A percentile compares a stretch with the other conserved stretches of the same genome.
phyloP scores from a whole-genome alignment of 2,797 vertebrate genomes.

The Amblyopsis hoosieri region DNA sequence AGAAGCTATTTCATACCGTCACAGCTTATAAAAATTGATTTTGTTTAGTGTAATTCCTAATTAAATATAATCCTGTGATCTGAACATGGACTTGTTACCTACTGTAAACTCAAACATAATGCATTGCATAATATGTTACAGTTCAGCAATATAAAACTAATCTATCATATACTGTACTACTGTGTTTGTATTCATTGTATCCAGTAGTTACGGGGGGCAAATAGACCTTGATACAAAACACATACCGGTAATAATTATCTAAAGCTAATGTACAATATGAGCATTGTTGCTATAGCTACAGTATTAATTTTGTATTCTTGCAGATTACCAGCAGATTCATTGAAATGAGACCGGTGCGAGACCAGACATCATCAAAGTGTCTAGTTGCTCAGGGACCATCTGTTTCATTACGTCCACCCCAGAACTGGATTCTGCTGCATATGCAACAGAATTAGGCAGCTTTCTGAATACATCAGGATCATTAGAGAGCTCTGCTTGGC shows the following conservation, averaged over 20 bases:
- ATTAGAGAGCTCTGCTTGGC: slow-evolving; percentile 3
- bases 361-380: slow-evolving; percentile 72
- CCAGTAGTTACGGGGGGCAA: slow-evolving; percentile 18
- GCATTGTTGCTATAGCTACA: slow-evolving; percentile 1
- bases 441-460: slow-evolving; percentile 57
- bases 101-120: slow-evolving; percentile 5
- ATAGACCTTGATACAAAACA: slow-evolving; percentile 6
- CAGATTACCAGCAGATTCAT: slow-evolving; percentile 47
- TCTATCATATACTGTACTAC: slow-evolving; percentile 10
- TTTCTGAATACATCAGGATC: slow-evolving; percentile 27
- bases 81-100: not conserved
- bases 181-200: slow-evolving; percentile 19
- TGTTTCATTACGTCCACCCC: slow-evolving; percentile 67
- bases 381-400: slow-evolving; percentile 67
- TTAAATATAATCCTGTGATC: too few species aligned
- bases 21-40: too few species aligned
- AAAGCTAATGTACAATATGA: slow-evolving; percentile 14
- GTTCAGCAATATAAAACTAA: slow-evolving; percentile 8
- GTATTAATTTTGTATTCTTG: slow-evolving; percentile 15
- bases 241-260: not conserved
- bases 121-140: slow-evolving; percentile 1
- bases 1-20: too few species aligned
- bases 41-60: too few species aligned
- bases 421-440: slow-evolving; percentile 58
- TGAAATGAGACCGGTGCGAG: slow-evolving; percentile 63